Evolutionary conservation across 2,888 invertebrate species (phyloP).

Genomic region (Temnothorax ravouxi): DNA sequence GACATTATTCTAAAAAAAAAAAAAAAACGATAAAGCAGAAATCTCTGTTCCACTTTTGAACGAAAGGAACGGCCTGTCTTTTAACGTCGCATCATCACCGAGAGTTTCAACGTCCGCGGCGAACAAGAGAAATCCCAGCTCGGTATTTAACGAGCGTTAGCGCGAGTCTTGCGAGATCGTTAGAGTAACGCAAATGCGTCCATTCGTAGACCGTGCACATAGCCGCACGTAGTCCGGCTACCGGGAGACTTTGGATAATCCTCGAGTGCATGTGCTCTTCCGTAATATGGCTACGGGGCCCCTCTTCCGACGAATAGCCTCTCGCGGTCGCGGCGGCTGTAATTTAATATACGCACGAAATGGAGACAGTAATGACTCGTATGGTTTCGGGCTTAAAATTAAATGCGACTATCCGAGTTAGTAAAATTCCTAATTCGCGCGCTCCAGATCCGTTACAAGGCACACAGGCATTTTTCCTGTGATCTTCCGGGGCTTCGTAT

Average conservation of each 20-base stretch:
- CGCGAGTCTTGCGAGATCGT: slow-evolving; percentile 66
- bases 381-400: slow-evolving; percentile 86
- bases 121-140: slow-evolving; percentile 47
- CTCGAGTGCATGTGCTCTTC: slow-evolving; percentile 74
- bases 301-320: slow-evolving; percentile 67
- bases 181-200: slow-evolving; percentile 50
- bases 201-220: slow-evolving; percentile 52
- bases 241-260: slow-evolving; percentile 80
- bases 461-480: slow-evolving; percentile 85
- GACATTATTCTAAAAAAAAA: not conserved
- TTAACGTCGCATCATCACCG: slow-evolving; percentile 16
- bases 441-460: slow-evolving; percentile 77
- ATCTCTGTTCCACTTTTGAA: not conserved
- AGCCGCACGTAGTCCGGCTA: slow-evolving; percentile 63
- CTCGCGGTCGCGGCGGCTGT: slow-evolving; percentile 76
- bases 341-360: slow-evolving; percentile 86
- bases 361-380: slow-evolving; percentile 85
- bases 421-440: slow-evolving; percentile 86
- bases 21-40: not conserved
- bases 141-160: slow-evolving; percentile 44
- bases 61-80: slow-evolving; percentile 19
- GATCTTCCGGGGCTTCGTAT: slow-evolving; percentile 86
- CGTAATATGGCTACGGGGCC: slow-evolving; percentile 75
- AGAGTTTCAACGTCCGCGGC: slow-evolving; percentile 30
- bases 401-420: slow-evolving; percentile 86